Evolutionary conservation across 2,113 vertebrate species (phyloP).

Genomic region (Turdus rufiventris): DNA sequence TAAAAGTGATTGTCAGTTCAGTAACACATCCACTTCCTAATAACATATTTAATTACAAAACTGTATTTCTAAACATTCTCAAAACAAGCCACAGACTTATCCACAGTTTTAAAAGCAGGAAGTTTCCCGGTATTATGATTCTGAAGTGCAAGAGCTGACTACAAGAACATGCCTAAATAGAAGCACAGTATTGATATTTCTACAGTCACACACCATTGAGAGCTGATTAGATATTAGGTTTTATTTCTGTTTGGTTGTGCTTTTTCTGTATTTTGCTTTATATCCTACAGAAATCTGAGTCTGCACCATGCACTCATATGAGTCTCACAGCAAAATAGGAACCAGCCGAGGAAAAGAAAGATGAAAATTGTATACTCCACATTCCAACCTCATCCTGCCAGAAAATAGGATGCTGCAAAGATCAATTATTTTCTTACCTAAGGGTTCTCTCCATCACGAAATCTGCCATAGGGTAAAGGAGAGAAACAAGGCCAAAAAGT

Average conservation of each 20-base stretch:
- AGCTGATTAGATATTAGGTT: background rate
- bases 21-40: background rate
- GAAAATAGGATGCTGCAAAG: background rate
- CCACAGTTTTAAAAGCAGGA: background rate
- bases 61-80: background rate
- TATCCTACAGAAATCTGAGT: background rate
- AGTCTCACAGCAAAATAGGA: background rate
- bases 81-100: background rate
- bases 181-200: background rate
- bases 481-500: background rate
- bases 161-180: background rate
- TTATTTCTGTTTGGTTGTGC: accelerated
- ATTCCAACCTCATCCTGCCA: background rate
- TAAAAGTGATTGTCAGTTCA: background rate
- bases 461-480: background rate
- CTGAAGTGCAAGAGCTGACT: background rate
- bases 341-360: background rate
- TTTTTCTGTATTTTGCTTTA: background rate
- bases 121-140: background rate
- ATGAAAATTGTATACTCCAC: background rate
- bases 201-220: background rate
- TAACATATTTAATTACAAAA: background rate
- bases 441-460: background rate
- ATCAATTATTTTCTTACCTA: background rate
- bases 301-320: background rate